Base-by-base conservation (phyloP, 2,888 invertebrate genomes). In the Thelaira solivaga region DNA sequence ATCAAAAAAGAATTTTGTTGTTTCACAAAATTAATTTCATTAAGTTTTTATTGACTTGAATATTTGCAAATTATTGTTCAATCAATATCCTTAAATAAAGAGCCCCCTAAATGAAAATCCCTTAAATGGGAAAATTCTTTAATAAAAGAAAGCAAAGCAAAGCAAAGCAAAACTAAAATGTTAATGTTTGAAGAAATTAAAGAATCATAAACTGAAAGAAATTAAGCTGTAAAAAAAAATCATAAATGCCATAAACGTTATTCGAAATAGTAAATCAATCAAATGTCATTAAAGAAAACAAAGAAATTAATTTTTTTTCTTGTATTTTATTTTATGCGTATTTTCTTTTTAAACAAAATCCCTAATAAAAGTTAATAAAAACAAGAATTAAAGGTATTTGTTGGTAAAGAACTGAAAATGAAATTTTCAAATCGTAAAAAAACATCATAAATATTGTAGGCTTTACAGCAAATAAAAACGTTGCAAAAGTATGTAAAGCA, bases 191-290 rank as follows among this genome's bases (percentile, higher is more conserved):
- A 36, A n/a, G n/a, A 31, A 34, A 45, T 22, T 31, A n/a, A n/a
- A 13, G 16, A 20, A 3, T 8, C 49, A 61, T 49, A 39, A 72
- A 72, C n/a, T 22, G 16, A 11, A 6, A 16, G 18, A 47, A 71
- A 72, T 64, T 64, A 72, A 55, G 72, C 51, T 64, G 64, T 72
- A 31, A 49, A 62, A 55, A 64, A 55, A 72, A 61, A 55, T 36
- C 51, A 39, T 72, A 53, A 55, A 62, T 36, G 11, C 6, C 11
- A 62, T 45, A 53, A 69, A 61, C 36, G 71, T 55, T 45, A 47
- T n/a, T 22, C n/a, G 22, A 57, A 49, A 43, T 29, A 67, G 62
- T 72, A 77, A 77, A 77, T 77, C 76, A 77, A 77, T 77, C 76
- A 77, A 29, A 72, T 72, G 72, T 68, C 72, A 49, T 45, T 34